Conservation (phyloP, 2,113 vertebrate genomes). For the Ammodytes marinus region DNA sequence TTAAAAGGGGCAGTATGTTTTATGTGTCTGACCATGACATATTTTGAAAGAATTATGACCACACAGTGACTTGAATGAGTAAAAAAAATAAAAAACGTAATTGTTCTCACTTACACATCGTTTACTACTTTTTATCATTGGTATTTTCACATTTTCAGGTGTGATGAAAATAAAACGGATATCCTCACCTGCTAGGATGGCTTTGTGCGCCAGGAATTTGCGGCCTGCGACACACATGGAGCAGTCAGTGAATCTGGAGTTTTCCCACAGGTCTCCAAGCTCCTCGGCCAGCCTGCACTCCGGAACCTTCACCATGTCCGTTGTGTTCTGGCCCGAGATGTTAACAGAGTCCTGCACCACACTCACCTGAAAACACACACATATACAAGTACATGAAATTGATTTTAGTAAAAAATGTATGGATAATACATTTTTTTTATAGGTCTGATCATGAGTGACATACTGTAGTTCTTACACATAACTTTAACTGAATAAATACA, state of each 20-base stretch:
- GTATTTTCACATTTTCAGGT: not conserved
- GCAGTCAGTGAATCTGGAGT: conserved; percentile 93
- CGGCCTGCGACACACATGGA: conserved; percentile 92
- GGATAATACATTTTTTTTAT: no score
- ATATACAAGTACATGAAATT: not conserved
- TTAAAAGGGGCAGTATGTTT: not conserved
- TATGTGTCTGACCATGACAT: not conserved
- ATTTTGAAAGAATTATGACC: not conserved
- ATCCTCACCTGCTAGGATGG: conserved; percentile 91
- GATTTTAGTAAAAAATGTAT: no score
- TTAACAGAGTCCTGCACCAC: conserved; percentile 95
- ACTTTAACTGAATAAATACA: no score
- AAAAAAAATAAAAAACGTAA: no score
- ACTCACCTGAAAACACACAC: conserved; percentile 86
- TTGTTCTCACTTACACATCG: no score
- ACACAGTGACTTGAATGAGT: not conserved
- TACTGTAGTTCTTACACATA: not conserved
- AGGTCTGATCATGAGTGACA: no score
- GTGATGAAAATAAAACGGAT: not conserved
- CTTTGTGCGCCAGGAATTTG: conserved; percentile 94
- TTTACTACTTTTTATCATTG: no score
- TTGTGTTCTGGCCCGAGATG: conserved; percentile 93
- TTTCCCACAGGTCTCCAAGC: conserved; percentile 93
- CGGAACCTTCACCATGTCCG: conserved; percentile 95
- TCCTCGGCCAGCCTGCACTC: conserved; percentile 93